Evolutionary conservation across 2,888 invertebrate species (phyloP).

Genomic region (Yponomeuta sedellus): DNA sequence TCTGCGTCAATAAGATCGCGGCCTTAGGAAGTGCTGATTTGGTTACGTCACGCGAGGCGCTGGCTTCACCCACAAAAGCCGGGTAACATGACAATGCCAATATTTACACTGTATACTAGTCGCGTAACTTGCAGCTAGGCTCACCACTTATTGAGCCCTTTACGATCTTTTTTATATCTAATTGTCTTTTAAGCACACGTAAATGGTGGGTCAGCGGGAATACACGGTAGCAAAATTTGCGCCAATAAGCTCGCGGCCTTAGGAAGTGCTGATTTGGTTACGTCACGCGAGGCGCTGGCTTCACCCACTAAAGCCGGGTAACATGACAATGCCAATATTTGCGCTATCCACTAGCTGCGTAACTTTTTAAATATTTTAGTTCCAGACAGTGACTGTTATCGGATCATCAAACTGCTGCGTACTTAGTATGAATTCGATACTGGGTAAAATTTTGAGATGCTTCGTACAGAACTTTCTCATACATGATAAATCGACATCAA

Average conservation of each 20-base stretch:
- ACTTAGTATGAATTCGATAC: too few relatives aligned
- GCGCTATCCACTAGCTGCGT: not conserved
- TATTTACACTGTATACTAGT: not conserved
- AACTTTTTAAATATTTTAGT: not conserved
- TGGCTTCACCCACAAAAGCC: slow-evolving; percentile 7
- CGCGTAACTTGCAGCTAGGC: too few relatives aligned
- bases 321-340: not conserved
- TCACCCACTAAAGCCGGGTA: not conserved
- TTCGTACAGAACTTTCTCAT: too few relatives aligned
- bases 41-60: slow-evolving; percentile 51
- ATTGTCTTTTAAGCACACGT: too few relatives aligned
- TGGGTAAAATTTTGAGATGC: too few relatives aligned
- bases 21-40: slow-evolving; percentile 25
- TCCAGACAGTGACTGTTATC: too few relatives aligned
- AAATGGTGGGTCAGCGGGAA: too few relatives aligned
- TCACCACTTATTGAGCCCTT: too few relatives aligned
- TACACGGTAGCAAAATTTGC: not conserved
- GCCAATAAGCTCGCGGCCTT: slow-evolving; percentile 4
- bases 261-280: slow-evolving; percentile 36
- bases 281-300: slow-evolving; percentile 41
- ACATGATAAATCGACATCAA: too few relatives aligned
- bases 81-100: not conserved
- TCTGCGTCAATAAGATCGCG: not conserved
- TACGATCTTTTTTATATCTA: too few relatives aligned
- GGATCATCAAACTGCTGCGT: too few relatives aligned